Base-by-base conservation (phyloP, 2,797 vertebrate genomes). In the Serranus cabrilla region DNA sequence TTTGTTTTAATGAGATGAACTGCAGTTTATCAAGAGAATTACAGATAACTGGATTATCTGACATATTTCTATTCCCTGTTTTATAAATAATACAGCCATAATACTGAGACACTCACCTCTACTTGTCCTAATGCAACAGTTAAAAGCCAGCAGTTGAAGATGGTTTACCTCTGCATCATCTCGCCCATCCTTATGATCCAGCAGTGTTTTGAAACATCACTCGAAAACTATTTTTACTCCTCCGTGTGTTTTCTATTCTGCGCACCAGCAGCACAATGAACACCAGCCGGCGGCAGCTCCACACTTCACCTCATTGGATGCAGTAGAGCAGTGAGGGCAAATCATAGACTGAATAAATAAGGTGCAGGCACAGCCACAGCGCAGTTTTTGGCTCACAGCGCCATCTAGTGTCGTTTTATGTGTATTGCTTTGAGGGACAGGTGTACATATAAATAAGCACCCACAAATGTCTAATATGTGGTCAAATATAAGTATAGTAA, bases 111-210 rank as follows among this genome's bases (percentile, higher is more conserved):
- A 89, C 92, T 91, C 56, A 93, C 93, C 89, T 85, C 71, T 69
- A 34, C 49, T 85, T 76, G 69, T 87, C 72, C 46, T 45, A 11
- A 59, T 21, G 40, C 55, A 84, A 76, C 63, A 69, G 17, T 23
- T 60, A 57, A 80, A 85, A 78, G 14, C 13, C 68, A 81, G 45
- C 14, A 73, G 52, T 20, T 71, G 62, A 37, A 66, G 67, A 74
- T 67, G 51, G 59, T 89, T 81, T 92, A 88, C 84, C 76, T 84
- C 74, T 83, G 78, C 69, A 84, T 62, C 76, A 88, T 90, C 47
- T 55, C 55, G 18, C 12, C 58, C 72, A 76, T 82, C 74, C 56
- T 78, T 56, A 76, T 25, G 56, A 81, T 71, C 76, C 83, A 79
- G 65, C 80, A 52, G 66, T 18, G 46, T 60, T 57, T 46, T 59